Evolutionary conservation across 1,140 invertebrate genomes (phyloP), one percentile per base, ranked within the genome.

Genomic region (Ips typographus): DNA sequence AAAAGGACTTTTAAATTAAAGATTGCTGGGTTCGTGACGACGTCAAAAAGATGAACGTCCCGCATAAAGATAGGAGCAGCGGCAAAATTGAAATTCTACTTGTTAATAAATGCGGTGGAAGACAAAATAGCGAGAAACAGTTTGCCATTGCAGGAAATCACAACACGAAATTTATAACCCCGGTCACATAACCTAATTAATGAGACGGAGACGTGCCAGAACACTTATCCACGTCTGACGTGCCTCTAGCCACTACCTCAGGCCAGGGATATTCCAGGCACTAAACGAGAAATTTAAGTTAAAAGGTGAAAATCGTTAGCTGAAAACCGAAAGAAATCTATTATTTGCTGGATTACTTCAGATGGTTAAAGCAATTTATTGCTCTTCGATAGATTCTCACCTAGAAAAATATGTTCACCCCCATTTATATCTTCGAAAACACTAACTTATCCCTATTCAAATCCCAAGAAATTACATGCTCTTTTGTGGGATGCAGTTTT

Each of bases 161-260:
- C 42, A 62, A 47, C 42, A 40, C 41, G 41, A 47, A 47, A 61
- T 47, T 61, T 61, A 44, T 37, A 61, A 47, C 43, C 8, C 59
- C 43, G 43, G 59, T 61, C 59, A 61, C 59, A 61, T 61, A 44
- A 44, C 36, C 59, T 61, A 61, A 61, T 61, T 61, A 61, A 61
- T 42, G 39, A 42, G 7, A 56, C 38, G 57, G 39, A 61, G 59
- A 61, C 59, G 59, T 61, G 59, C 40, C 38, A 22, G 43, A 61
- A 61, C 59, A 61, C 59, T 61, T 61, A 59, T 59, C 57, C 40
- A 40, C 39, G 39, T 59, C 39, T 40, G 38, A n/a, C 38, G 57
- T 59, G 57, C 38, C 8, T 40, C 57, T 40, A 40, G 57, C 57
- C 57, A 59, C 7, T 59, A 41, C 57, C 57, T 59, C 4, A 8